Evolutionary conservation across 2,888 invertebrate genomes (phyloP), one percentile per base, ranked within the genome.

Genomic region (Yponomeuta malinellus): DNA sequence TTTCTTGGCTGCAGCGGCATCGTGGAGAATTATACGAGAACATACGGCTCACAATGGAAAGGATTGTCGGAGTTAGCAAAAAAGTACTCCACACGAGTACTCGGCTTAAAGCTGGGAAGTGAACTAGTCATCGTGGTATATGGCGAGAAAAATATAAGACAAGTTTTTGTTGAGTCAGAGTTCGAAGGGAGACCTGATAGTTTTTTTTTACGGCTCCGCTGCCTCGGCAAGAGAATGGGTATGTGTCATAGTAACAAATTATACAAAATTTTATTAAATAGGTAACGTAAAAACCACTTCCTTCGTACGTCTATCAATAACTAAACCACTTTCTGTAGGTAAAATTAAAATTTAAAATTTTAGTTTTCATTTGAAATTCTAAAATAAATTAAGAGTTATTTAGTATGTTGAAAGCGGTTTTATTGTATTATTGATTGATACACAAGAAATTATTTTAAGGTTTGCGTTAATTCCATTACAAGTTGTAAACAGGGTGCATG

Each of bases 111-210:
- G 77, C 81, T 95, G 71, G 95, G 95, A 2, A 85, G 87, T 31
- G 94, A 94, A 75, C 83, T 93, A 52, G 82, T 95, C 0, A 93
- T 96, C 0, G 87, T 94, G 0, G 93, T 95, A 1, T 94, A 93
- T 37, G 94, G 95, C 0, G 87, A 93, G 64, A 93, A 94, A 71
- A 93, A 94, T 69, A 93, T 95, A 4, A 93, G 93, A 66, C 93
- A 94, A 79, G 93, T 94, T 8, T 90, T 95, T 66, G 89, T 90
- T 1, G 89, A 92, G 10, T 94, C 94, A 29, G 94, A 94, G 72
- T 95, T 95, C 75, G 95, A 95, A 77, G 95, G 95, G 0, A 90
- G 96, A 72, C 96, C 96, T 0, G 93, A 95, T 75, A 95, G 94
- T 48, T 96, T 95, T 79, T 95, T 96, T 78, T 93, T 95, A 75